These are phyloP conservation scores for Paedocypris sp. DNA, from an alignment of 2,113 vertebrate genomes.

Conservation along the genomic window DNA sequence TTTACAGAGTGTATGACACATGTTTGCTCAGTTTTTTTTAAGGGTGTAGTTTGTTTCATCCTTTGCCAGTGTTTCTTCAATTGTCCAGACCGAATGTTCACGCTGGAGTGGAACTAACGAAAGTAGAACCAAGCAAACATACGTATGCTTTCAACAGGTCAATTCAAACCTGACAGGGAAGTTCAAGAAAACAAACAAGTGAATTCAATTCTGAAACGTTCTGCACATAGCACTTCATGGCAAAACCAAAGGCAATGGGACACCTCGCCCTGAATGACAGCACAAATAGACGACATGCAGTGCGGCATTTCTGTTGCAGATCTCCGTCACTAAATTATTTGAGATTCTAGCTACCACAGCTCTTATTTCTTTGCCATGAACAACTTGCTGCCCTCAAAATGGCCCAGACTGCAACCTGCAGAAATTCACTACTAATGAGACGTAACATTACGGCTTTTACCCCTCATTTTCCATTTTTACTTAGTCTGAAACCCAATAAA, in stretches of 20 bases:
- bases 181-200: slow-evolving; percentile 7
- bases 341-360: slow-evolving; percentile 21
- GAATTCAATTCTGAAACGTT: background rate
- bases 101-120: slow-evolving; percentile 10
- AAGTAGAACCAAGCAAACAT: slow-evolving; percentile 4
- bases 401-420: slow-evolving; percentile 22
- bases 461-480: background rate
- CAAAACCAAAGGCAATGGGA: background rate
- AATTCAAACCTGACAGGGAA: background rate
- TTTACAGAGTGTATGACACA: too few species aligned
- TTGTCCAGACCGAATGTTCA: slow-evolving; percentile 16
- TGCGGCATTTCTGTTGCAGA: background rate
- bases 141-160: slow-evolving; percentile 7
- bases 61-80: slow-evolving; percentile 1
- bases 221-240: background rate
- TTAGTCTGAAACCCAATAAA: background rate
- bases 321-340: slow-evolving; percentile 16
- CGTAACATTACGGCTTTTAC: slow-evolving; percentile 6
- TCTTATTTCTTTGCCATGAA: slow-evolving; percentile 22
- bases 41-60: background rate
- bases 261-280: background rate
- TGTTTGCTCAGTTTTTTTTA: background rate
- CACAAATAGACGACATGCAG: background rate
- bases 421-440: slow-evolving; percentile 25
- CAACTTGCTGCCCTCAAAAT: background rate